Conservation (phyloP, 2,797 vertebrate species). For the Myoxocephalus aenaeus region DNA sequence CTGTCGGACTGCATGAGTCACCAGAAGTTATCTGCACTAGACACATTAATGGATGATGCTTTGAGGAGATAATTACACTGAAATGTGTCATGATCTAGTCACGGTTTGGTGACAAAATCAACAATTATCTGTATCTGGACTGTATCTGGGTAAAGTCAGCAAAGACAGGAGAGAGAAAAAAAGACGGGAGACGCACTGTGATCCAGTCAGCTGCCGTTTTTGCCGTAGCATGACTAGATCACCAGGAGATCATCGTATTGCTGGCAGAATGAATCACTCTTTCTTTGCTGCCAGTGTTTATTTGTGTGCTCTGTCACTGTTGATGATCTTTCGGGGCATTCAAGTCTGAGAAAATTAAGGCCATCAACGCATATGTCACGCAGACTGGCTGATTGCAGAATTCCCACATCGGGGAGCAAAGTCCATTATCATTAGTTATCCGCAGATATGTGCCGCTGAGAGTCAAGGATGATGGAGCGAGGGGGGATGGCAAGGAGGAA, state of each 20-base stretch:
- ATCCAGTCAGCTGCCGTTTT: slow-evolving; percentile 3
- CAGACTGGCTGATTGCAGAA: slow-evolving; percentile 77
- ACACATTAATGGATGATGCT: slow-evolving; percentile 31
- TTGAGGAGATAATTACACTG: slow-evolving; percentile 27
- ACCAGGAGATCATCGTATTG: slow-evolving; percentile 1
- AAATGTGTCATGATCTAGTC: slow-evolving; percentile 35
- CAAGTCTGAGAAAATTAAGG: slow-evolving; percentile 75
- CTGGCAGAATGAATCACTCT: slow-evolving; percentile 49
- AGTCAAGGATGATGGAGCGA: slow-evolving; percentile 63
- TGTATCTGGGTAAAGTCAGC: slow-evolving; percentile 6
- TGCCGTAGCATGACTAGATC: slow-evolving; percentile 12
- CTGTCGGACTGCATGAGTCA: slow-evolving; percentile 40
- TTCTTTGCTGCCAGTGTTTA: slow-evolving; percentile 52
- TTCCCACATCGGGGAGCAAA: slow-evolving; percentile 76
- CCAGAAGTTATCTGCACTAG: slow-evolving; percentile 2
- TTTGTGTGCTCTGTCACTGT: slow-evolving; percentile 57
- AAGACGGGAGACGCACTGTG: not conserved
- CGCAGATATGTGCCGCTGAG: slow-evolving; percentile 64
- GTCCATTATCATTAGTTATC: slow-evolving; percentile 81
- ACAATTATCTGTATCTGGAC: not conserved
- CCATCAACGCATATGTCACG: slow-evolving; percentile 69
- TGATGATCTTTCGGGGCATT: slow-evolving; percentile 72
- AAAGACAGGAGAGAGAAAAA: not conserved
- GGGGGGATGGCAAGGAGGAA: slow-evolving; percentile 24
- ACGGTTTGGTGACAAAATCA: slow-evolving; percentile 6